Evolutionary conservation across 2,888 invertebrate species (phyloP), one percentile per base, ranked within the genome.

Genomic region (Campoplex nolae): DNA sequence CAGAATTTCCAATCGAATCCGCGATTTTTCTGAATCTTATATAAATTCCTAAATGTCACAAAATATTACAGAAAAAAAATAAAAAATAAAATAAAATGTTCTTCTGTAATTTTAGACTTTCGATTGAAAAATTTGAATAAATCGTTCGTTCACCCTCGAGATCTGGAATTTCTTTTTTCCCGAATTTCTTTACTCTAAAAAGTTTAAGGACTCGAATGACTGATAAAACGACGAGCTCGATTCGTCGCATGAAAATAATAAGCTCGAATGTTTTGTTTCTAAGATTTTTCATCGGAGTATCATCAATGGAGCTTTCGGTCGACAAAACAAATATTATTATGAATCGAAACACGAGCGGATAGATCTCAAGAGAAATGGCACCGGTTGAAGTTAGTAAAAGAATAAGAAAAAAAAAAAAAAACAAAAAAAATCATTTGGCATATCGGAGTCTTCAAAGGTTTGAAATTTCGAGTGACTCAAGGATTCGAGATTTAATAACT

Each of bases 401-500:
- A 23, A 23, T 23, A 23, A 23, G 23, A 23, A 23, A 23, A 23
- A 23, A 23, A 23, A 0, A 74, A 35, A n/a, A 35, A 23, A 23
- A 0, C 56, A 35, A n/a, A 35, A 23, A 51, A 35, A 74, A 23
- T 42, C 6, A 54, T 42, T 58, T 58, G 58, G 42, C n/a, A 58
- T 4, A 38, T 23, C 32, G 23, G 38, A 51, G 51, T 13, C 80
- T 77, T 80, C 83, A 77, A 83, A 81, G 83, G 71, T 45, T 62
- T 54, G 32, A 56, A 74, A 78, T 56, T 78, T 56, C 58, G 32
- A 68, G 56, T 65, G 35, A 56, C 76, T 74, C 28, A 45, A 18
- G 35, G 48, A 42, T 18, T 35, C 70, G 4, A n/a, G 38, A 73
- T 48, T 74, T 32, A 75, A 82, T 82, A 77, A 62, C 62, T 42